Evolutionary conservation across 2,797 vertebrate species (phyloP).

Genomic region (Falco peregrinus): DNA sequence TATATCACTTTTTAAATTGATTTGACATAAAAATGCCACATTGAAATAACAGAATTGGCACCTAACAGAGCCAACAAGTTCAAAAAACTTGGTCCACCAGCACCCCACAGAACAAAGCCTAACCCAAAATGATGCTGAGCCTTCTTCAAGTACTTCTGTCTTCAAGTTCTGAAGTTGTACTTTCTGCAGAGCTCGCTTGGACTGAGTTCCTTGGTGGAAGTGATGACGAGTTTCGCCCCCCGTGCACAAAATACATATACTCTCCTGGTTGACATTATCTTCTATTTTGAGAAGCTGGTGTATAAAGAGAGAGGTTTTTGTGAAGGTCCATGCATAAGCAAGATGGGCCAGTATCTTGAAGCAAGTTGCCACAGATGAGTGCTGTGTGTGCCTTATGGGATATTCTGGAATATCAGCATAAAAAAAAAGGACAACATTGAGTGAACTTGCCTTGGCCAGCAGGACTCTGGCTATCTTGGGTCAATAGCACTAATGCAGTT

Average conservation of each 20-base stretch:
- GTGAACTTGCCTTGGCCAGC: background rate
- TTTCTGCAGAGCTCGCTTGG: background rate
- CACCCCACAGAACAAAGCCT: background rate
- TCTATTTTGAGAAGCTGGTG: background rate
- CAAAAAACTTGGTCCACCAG: background rate
- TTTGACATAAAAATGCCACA: background rate
- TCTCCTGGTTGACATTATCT: background rate
- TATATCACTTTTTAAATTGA: background rate
- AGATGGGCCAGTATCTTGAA: background rate
- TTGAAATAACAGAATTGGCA: background rate
- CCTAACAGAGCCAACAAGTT: background rate
- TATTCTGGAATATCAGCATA: background rate
- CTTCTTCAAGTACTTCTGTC: background rate
- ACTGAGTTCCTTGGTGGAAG: background rate
- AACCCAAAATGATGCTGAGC: background rate
- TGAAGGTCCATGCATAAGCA: fast-evolving
- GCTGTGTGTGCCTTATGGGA: background rate
- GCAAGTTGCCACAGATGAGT: background rate
- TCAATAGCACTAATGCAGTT: background rate
- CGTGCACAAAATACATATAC: fast-evolving
- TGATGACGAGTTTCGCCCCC: background rate
- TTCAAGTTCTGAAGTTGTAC: background rate
- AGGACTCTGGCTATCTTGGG: background rate
- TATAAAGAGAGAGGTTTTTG: background rate
- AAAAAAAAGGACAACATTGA: background rate